These are phyloP conservation scores for Heliothis subflexa DNA, from an alignment of 1,140 invertebrate species.

Conservation along the genomic window DNA sequence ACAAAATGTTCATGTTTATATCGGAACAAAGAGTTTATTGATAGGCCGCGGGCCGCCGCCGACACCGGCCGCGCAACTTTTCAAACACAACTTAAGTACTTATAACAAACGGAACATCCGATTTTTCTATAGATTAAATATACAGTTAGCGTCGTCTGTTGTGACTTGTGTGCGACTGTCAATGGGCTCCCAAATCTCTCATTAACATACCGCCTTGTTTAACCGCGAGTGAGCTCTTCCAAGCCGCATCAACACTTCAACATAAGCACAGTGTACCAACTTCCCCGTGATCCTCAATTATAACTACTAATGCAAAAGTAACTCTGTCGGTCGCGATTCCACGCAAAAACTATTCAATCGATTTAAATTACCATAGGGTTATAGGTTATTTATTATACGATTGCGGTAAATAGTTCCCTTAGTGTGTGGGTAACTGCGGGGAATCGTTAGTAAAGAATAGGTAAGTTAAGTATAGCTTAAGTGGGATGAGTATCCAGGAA, in stretches of 20 bases:
- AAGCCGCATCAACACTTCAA: no score
- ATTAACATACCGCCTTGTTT: conserved; percentile 9
- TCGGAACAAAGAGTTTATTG: conserved; percentile 39
- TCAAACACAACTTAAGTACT: conserved; percentile 25
- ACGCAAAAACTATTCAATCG: no score
- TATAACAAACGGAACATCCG: conserved; percentile 20
- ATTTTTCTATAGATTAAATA: conserved; percentile 44
- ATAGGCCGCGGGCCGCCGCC: conserved; percentile 6
- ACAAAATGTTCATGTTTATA: conserved; percentile 16
- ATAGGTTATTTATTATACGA: no score
- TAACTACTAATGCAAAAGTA: no score
- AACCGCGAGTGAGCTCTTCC: background rate
- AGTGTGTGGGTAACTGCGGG: no score
- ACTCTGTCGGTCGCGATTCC: no score
- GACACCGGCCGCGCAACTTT: conserved; percentile 32
- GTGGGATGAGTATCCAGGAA: no score
- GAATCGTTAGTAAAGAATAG: no score
- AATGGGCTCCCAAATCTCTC: conserved; percentile 1
- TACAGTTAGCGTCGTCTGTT: conserved; percentile 35
- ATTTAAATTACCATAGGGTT: no score
- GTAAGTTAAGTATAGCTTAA: no score
- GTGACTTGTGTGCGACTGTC: conserved; percentile 22
- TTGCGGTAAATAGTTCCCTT: no score
- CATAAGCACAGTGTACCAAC: background rate
- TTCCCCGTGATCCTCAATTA: no score